Base-by-base conservation (phyloP, 2,113 vertebrate genomes). In the Salminus brasiliensis region DNA sequence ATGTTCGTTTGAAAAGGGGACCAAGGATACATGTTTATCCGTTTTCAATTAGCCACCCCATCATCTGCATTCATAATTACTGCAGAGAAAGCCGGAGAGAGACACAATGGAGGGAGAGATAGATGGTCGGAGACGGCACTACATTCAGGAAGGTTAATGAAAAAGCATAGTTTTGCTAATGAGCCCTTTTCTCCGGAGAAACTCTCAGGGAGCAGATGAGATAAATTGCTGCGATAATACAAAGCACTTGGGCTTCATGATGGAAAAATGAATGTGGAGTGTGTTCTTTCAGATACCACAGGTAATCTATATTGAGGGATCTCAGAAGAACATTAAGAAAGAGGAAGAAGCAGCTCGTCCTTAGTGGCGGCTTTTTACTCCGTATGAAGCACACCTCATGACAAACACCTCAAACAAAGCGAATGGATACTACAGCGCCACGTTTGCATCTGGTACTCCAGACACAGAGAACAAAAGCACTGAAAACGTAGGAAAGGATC, bases 11-110 rank as follows among this genome's bases (percentile, higher is more conserved):
- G 86, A 91, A 86, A 86, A 88, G 86, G 86, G 81, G 86, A 85
- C 88, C 77, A 86, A 86, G 84, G 87, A 90, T 87, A 82, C 88
- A 89, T 89, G 89, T 90, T 91, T 90, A 90, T 90, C 88, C 81
- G 84, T 88, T 88, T 91, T 86, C 87, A 83, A 88, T 88, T 86
- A 88, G 85, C 86, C 34, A 78, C 81, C 87, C 32, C 85, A 79
- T 91, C 88, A 89, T 88, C 85, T 72, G 72, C 84, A 87, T 87
- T 85, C 82, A 88, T 89, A 87, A 91, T 88, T 87, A 76, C 55
- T 12, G 78, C 23, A 30, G 10, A 69, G 65, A 76, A 68, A 81
- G 68, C 34, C 18, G 53, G 12, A 59, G n/a, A 59, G n/a, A 52
- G 62, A 84, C 68, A 79, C 72, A 77, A 73, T 76, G 63, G 49